phyloP scores from a whole-genome alignment of 1,140 invertebrate genomes.

The Macrocentrus cingulum region DNA sequence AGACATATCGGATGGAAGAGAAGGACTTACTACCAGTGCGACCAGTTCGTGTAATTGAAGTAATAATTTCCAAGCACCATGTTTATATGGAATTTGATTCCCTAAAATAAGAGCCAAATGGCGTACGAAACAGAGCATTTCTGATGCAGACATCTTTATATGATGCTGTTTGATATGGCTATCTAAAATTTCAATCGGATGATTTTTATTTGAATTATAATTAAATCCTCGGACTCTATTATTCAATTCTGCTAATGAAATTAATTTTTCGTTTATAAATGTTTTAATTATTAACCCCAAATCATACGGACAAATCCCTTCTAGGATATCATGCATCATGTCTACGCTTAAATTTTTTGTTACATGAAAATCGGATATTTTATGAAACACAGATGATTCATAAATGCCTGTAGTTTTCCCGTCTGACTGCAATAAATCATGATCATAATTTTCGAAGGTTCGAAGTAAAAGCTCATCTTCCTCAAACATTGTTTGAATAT shows the following conservation, averaged over 20 bases:
- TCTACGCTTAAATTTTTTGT: constrained; percentile 32
- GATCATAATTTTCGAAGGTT: constrained; percentile 9
- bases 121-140: constrained; percentile 34
- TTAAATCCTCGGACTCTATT: constrained; percentile 24
- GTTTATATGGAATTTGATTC: constrained; percentile 26
- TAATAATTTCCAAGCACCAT: constrained; percentile 31
- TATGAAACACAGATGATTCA: constrained; percentile 13
- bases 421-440: constrained; percentile 10
- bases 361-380: constrained; percentile 32
- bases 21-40: constrained; percentile 16
- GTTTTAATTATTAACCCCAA: constrained; percentile 30
- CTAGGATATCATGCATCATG: constrained; percentile 40
- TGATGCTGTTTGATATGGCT: constrained; percentile 24
- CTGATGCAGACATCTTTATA: constrained; percentile 30
- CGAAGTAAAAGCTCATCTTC: constrained; percentile 32
- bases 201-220: constrained; percentile 28
- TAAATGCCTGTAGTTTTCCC: constrained; percentile 17
- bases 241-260: constrained; percentile 33
- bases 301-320: constrained; percentile 37
- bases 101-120: constrained; percentile 36
- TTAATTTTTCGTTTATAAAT: constrained; percentile 32
- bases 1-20: constrained; percentile 1
- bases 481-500: constrained; percentile 27
- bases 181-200: constrained; percentile 25
- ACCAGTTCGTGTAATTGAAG: constrained; percentile 26